Percentiles rank a stretch among this genome's conserved stretches.
Conservation (phyloP, 2,113 vertebrate species). For the Upupa epops region DNA sequence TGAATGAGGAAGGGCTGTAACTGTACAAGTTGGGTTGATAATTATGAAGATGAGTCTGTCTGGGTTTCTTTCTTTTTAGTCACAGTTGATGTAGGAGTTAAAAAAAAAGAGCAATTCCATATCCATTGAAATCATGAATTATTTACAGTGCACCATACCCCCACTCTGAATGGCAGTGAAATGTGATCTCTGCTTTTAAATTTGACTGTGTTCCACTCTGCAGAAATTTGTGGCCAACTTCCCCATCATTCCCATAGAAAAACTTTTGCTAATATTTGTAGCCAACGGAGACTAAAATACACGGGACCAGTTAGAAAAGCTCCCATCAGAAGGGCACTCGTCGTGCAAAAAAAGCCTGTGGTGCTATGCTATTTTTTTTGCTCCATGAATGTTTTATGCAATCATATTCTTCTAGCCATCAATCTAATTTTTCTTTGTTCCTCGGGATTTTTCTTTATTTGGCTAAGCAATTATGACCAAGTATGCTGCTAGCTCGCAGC, state of each 20-base stretch:
- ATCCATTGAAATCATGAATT: not conserved
- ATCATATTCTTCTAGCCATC: constrained; percentile 16
- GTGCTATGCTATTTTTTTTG: not conserved
- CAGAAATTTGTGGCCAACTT: not conserved
- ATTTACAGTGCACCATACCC: not conserved
- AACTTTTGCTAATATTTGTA: not conserved
- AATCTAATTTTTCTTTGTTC: constrained; percentile 24
- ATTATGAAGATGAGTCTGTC: not conserved
- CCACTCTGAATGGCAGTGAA: not conserved
- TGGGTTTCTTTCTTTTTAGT: not conserved
- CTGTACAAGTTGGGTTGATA: not conserved
- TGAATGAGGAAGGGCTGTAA: not conserved
- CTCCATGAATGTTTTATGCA: constrained; percentile 35
- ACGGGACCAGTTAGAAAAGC: not conserved
- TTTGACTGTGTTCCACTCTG: not conserved
- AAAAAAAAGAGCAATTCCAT: not conserved
- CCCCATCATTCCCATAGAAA: not conserved
- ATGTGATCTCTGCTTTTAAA: not conserved
- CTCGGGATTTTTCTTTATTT: constrained; percentile 13
- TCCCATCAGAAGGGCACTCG: not conserved
- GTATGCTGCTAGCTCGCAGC: not conserved
- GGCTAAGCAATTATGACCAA: constrained; percentile 10
- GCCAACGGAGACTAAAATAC: not conserved
- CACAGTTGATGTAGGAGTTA: not conserved
- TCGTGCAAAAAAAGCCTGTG: not conserved